These are phyloP conservation scores for Perca fluviatilis DNA, from an alignment of 2,113 vertebrate species.

Conservation along the genomic window DNA sequence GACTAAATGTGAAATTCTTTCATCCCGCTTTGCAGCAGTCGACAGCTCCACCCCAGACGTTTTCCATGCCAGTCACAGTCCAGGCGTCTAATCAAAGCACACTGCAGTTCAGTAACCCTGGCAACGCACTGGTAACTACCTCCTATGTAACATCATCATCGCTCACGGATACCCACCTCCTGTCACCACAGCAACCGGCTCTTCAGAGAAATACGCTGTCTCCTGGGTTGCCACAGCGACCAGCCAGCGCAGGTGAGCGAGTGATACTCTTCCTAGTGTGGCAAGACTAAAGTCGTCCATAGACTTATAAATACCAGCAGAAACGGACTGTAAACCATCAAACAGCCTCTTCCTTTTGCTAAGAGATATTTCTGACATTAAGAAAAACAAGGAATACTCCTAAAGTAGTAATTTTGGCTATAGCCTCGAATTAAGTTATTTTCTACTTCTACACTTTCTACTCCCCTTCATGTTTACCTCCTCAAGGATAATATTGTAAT, in stretches of 20 bases:
- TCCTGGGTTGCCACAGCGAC: slow-evolving; percentile 95
- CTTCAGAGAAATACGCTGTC: slow-evolving; percentile 96
- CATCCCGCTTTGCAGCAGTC: slow-evolving; percentile 85
- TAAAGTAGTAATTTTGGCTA: neutral
- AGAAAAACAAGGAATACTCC: neutral
- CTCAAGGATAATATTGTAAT: neutral
- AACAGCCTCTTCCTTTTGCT: neutral
- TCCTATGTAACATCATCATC: slow-evolving; percentile 94
- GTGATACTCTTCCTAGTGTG: slow-evolving; percentile 18
- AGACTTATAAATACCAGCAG: slow-evolving; percentile 10
- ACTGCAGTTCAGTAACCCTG: slow-evolving; percentile 95
- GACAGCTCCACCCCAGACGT: slow-evolving; percentile 93
- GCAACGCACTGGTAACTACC: slow-evolving; percentile 93
- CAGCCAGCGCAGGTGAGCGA: slow-evolving; percentile 94
- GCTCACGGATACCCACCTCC: slow-evolving; percentile 93
- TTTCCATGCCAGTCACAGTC: slow-evolving; percentile 97
- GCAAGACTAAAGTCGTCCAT: neutral
- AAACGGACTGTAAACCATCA: neutral
- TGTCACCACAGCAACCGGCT: slow-evolving; percentile 93
- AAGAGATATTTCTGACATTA: neutral
- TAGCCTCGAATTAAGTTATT: neutral
- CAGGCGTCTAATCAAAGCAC: slow-evolving; percentile 93
- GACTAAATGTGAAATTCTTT: slow-evolving; percentile 12
- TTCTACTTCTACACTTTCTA: neutral
- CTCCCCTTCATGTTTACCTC: neutral